Evolutionary conservation across 2,113 vertebrate species (phyloP), one percentile per base, ranked within the genome.

Genomic region (Azemiops feae): DNA sequence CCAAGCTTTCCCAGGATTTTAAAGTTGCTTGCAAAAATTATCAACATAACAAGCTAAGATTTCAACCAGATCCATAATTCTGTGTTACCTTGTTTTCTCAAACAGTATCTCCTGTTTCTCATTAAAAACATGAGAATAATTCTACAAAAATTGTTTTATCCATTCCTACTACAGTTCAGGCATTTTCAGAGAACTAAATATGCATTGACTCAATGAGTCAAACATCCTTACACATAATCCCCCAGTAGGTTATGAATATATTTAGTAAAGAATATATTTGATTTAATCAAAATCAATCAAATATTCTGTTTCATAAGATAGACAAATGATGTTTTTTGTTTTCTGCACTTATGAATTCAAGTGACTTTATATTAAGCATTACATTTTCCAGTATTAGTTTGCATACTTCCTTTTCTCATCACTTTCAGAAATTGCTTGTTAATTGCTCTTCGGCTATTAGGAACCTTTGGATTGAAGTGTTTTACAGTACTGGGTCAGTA

Each of bases 1-100:
- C 16, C 88, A 85, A 85, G 5, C 47, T 60, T 91, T 81, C 85
- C 53, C 69, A 88, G 88, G 50, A 58, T 92, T 95, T 95, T 60
- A 53, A 92, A 12, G 11, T 88, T 74, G 86, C 39, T 86, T 5
- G 47, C 8, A 52, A 34, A 69, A 64, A 43, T 89, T 89, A 25
- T 9, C 43, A 92, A 85, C 52, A 69, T 91, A 45, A 12, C 85
- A 39, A 93, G 3, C 53, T 6, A 25, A 74, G 39, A 93, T 94
- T 94, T 88, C 74, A 39, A 27, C 57, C 25, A 74, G 45, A 14
- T n/a, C n/a, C 3, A 5, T 60, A 58, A 39, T 91, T 85, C 55
- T 95, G 23, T 54, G 69, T 88, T 81, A 11, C 14, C 20, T 85
- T 54, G 50, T 9, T 69, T 90, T 85, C 10, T 4, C 39, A 34